A percentile compares a stretch with the other conserved stretches of the same genome.
phyloP scores from a whole-genome alignment of 2,113 vertebrate species.

The Motacilla tschutschensis region DNA sequence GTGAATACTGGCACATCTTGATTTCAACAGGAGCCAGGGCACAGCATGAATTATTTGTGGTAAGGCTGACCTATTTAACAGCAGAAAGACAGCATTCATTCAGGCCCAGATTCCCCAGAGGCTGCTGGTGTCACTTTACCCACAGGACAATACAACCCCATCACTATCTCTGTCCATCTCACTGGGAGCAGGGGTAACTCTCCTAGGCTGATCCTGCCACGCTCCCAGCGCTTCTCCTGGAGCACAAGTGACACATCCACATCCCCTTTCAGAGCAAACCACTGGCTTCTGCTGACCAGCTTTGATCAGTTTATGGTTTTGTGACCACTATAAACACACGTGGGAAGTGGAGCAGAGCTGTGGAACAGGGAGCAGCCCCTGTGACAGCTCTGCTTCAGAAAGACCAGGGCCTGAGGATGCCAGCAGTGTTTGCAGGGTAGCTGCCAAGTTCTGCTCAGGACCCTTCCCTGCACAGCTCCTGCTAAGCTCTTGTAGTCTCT shows the following conservation, averaged over 20 bases:
- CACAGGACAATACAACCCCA: not conserved
- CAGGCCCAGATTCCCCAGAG: not conserved
- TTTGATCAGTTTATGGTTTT: not conserved
- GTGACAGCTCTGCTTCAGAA: not conserved
- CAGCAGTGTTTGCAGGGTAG: not conserved
- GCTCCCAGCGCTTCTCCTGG: not conserved
- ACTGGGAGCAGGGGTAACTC: not conserved
- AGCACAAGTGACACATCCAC: not conserved
- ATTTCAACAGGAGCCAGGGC: not conserved
- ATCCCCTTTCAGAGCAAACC: not conserved
- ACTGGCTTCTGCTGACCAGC: not conserved
- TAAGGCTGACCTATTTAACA: constrained; percentile 29
- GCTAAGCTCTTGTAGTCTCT: not conserved
- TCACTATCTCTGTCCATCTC: not conserved
- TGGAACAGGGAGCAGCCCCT: not conserved
- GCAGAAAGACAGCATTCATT: constrained; percentile 41
- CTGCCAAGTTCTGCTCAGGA: constrained; percentile 4
- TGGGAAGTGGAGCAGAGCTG: fast-evolving
- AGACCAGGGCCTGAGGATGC: not conserved
- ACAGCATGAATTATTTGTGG: constrained; percentile 56
- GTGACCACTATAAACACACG: fast-evolving
- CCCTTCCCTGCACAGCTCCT: not conserved
- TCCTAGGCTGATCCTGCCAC: not conserved
- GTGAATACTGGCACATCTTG: not conserved
- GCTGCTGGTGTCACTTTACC: constrained; percentile 20